These are phyloP conservation scores for Leptatherina wallacei DNA, from an alignment of 2,797 vertebrate species.

Conservation along the genomic window DNA sequence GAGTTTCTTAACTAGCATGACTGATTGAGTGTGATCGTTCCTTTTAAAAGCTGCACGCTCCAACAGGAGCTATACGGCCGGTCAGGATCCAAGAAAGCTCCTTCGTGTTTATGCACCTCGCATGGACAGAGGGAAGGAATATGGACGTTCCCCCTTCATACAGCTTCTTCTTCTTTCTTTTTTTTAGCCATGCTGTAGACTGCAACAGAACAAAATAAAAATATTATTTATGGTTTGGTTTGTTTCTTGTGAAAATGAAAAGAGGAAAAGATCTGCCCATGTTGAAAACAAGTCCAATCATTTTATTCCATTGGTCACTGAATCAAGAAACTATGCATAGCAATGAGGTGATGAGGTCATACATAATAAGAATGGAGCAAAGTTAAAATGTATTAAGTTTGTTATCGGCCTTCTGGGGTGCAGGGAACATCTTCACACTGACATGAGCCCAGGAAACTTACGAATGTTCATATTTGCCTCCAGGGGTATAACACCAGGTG, in stretches of 20 bases:
- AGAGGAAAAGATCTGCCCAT: background rate
- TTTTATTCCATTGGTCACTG: background rate
- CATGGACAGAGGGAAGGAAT: too few species aligned
- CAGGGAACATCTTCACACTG: constrained; percentile 88
- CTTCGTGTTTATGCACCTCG: too few species aligned
- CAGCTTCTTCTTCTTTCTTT: background rate
- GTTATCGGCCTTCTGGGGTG: constrained; percentile 76
- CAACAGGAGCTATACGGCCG: too few species aligned
- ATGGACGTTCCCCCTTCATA: too few species aligned
- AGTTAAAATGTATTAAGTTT: constrained; percentile 2
- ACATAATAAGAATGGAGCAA: background rate
- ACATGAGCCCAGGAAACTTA: constrained; percentile 89
- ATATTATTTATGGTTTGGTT: background rate
- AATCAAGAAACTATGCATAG: background rate
- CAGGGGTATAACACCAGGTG: constrained; percentile 88
- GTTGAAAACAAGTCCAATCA: too few species aligned
- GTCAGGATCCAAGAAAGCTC: too few species aligned
- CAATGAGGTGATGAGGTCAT: background rate
- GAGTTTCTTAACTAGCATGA: too few species aligned
- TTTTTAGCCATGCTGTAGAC: background rate
- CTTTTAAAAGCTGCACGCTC: too few species aligned
- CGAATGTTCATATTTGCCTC: constrained; percentile 84
- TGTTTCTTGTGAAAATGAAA: background rate
- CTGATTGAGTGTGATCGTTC: too few species aligned
- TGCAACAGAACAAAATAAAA: too few species aligned